Evolutionary conservation across 2,888 invertebrate genomes (phyloP), one percentile per base, ranked within the genome.

Genomic region (Callyntrura sp.): DNA sequence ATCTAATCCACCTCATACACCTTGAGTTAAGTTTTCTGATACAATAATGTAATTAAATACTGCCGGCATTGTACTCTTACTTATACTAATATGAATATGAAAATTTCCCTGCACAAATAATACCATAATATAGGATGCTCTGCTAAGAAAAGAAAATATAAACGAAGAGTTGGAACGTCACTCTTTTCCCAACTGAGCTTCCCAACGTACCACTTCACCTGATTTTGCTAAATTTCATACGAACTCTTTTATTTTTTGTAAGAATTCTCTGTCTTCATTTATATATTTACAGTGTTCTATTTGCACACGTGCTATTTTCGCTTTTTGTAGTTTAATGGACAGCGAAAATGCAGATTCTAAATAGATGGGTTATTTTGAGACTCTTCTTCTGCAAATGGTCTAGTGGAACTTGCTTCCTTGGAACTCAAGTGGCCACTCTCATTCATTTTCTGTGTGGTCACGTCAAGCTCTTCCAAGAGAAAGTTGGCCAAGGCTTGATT

Each of bases 401-500:
- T 51, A 14, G 51, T 5, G 3, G 14, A 12, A 51, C 51, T 51
- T 12, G 51, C 51, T 51, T 51, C n/a, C n/a, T 51, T 14, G 51
- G 35, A 35, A 51, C 51, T 35, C 35, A 35, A 35, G 35, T 35
- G 35, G 35, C 35, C 35, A 51, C 12, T 51, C 51, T 51, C 25
- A 9, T 70, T 25, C 25, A 51, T 51, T 55, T 2, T 23, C n/a
- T n/a, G n/a, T n/a, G n/a, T n/a, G n/a, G n/a, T n/a, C n/a, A n/a
- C n/a, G n/a, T n/a, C 14, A 2, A 1, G 28, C 20, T 86, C 51
- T n/a, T 86, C 79, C 17, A 86, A 51, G 51, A 86, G 65, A 65
- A 86, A 86, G 23, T 79, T 45, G 11, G 65, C 25, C 23, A 78
- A 8, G 0, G 23, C 14, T 9, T 62, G 62, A 28, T 65, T 51